Base-by-base conservation (phyloP, 2,888 invertebrate genomes). In the Acanthosepion lycidas region DNA sequence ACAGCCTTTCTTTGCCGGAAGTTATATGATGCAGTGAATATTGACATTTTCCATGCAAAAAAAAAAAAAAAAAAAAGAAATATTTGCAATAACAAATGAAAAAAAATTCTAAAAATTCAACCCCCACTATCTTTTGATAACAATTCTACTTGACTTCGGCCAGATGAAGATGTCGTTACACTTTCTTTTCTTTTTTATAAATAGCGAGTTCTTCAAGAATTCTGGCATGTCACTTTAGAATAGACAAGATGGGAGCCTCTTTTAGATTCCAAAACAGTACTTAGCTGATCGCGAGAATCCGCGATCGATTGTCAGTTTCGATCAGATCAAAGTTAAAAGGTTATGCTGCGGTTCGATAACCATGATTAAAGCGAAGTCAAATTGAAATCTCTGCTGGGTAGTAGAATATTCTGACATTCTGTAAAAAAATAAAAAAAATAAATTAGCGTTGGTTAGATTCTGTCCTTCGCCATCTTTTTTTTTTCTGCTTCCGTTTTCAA, bases 311-410 rank as follows among this genome's bases (percentile, higher is more conserved):
- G 78, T 78, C 78, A 78, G n/a, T n/a, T 78, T 78, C n/a, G 78
- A 78, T 78, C 78, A 78, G n/a, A 78, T 78, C 78, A n/a, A 78
- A 78, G 78, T 78, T 78, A 78, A 78, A 78, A 78, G 78, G 78
- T 78, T 59, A 59, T 59, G 23, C 23, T 78, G 78, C 78, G 12
- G 78, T 78, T 78, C 78, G 28, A 78, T 78, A 78, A 78, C 78
- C 15, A n/a, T 78, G n/a, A 78, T 78, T 78, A 78, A 78, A 78
- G n/a, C n/a, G 78, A n/a, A 28, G 8, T n/a, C 9, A 78, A 78
- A 78, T n/a, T 78, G 78, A 78, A 78, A 78, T 78, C 78, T n/a
- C n/a, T n/a, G 78, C n/a, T 78, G 78, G 78, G n/a, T 8, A 78
- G 64, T 59, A 20, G 23, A 59, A 59, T 59, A 59, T 20, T 59